Percentiles rank a stretch among this genome's conserved stretches.
These are phyloP conservation scores for Chrysotoxum bicinctum DNA, from an alignment of 2,888 invertebrate genomes.

Conservation along the genomic window DNA sequence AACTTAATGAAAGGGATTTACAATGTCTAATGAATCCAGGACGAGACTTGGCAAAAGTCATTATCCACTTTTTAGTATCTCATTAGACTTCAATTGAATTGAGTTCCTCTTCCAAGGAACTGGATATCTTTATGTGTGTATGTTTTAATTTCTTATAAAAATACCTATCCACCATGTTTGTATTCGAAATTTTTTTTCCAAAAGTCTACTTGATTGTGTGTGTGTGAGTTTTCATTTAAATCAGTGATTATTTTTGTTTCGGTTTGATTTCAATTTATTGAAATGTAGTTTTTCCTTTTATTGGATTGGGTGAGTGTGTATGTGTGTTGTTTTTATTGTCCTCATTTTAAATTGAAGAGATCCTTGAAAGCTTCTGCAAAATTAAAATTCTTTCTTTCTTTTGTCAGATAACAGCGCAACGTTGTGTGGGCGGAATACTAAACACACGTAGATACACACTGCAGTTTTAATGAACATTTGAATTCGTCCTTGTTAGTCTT, in stretches of 20 bases:
- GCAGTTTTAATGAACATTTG: constrained; percentile 71
- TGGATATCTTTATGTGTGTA: neutral
- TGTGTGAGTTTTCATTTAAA: constrained; percentile 38
- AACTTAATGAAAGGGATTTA: constrained; percentile 62
- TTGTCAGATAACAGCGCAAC: constrained; percentile 2
- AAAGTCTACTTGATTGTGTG: neutral
- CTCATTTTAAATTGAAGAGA: constrained; percentile 23
- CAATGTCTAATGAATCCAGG: constrained; percentile 50
- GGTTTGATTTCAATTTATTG: constrained; percentile 65
- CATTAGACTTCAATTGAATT: constrained; percentile 55
- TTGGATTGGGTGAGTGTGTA: neutral
- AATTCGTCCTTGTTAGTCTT: constrained; percentile 71
- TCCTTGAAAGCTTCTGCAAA: constrained; percentile 65
- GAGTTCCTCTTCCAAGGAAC: neutral
- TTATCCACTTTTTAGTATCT: constrained; percentile 44
- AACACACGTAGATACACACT: constrained; percentile 56
- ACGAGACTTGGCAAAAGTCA: constrained; percentile 47
- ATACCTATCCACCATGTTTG: neutral
- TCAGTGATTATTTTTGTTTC: constrained; percentile 56
- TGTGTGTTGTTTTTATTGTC: constrained; percentile 27
- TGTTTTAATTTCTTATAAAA: neutral
- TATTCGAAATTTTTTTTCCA: neutral
- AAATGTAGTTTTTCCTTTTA: constrained; percentile 27
- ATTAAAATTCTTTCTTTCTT: constrained; percentile 55
- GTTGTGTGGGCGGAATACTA: constrained; percentile 43